phyloP scores from a whole-genome alignment of 2,888 invertebrate genomes.

The Ptilodon capucinus region DNA sequence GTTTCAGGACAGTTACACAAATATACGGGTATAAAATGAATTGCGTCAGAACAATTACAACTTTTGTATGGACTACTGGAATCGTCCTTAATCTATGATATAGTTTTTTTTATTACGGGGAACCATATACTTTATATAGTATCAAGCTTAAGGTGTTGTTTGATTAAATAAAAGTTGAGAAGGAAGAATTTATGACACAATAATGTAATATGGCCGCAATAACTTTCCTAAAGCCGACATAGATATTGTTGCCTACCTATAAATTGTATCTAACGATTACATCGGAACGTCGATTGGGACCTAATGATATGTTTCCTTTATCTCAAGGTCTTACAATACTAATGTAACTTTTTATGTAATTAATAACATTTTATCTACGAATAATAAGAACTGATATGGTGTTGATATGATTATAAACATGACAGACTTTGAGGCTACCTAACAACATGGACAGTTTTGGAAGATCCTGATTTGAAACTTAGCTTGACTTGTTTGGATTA shows the following conservation, averaged over 20 bases:
- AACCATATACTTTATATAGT: no score
- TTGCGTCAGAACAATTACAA: no score
- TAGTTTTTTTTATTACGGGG: no score
- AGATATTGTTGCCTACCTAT: background rate
- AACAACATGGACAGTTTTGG: no score
- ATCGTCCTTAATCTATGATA: no score
- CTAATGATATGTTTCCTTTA: background rate
- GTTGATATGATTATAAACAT: background rate
- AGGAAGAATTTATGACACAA: no score
- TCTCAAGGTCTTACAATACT: slow-evolving; percentile 3
- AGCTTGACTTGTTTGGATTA: background rate
- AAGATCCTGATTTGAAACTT: background rate
- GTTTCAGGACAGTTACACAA: no score
- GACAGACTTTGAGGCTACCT: background rate
- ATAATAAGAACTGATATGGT: background rate
- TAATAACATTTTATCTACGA: background rate
- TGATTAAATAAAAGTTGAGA: no score
- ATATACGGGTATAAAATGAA: no score
- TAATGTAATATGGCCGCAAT: background rate
- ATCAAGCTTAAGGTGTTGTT: no score
- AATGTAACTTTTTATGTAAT: background rate
- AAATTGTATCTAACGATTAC: background rate
- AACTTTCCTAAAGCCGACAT: background rate
- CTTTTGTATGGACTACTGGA: no score
- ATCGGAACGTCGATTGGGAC: background rate